Evolutionary conservation across 2,888 invertebrate genomes (phyloP).

Genomic region (Nowickia ferox): DNA sequence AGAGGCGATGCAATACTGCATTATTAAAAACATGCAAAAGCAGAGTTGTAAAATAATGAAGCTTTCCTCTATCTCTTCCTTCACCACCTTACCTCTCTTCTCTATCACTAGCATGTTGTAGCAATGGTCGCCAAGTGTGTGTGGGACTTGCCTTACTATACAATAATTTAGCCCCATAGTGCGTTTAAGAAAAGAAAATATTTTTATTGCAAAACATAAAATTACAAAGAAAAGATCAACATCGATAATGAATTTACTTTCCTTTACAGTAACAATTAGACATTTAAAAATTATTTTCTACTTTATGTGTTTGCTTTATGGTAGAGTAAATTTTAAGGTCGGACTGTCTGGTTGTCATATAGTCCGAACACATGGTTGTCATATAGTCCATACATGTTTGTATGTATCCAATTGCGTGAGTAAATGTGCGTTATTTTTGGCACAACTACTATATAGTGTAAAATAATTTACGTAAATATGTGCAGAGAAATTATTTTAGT

Average conservation of each 20-base stretch:
- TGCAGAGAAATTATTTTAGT: conserved; percentile 25
- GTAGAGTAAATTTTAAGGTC: conserved; percentile 52
- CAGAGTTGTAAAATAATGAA: too few relatives aligned
- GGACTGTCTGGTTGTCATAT: conserved; percentile 45
- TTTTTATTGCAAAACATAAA: neutral
- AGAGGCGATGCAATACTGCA: too few relatives aligned
- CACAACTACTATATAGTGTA: neutral
- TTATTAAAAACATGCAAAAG: too few relatives aligned
- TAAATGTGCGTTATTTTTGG: neutral
- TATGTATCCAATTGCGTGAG: neutral
- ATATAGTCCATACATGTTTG: too few relatives aligned
- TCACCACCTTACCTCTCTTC: too few relatives aligned
- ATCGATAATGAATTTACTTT: conserved; percentile 38
- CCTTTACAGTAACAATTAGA: conserved; percentile 18
- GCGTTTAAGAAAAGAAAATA: neutral
- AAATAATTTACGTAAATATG: neutral
- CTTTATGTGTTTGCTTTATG: conserved; percentile 32
- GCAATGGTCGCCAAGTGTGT: too few relatives aligned
- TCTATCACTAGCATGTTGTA: too few relatives aligned
- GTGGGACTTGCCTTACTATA: too few relatives aligned
- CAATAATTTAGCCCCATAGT: too few relatives aligned
- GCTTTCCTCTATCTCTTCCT: too few relatives aligned
- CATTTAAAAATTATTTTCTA: conserved; percentile 28
- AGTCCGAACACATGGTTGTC: neutral
- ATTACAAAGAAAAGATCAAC: neutral